Evolutionary conservation across 2,888 invertebrate genomes (phyloP).

Genomic region (Amiota communis): DNA sequence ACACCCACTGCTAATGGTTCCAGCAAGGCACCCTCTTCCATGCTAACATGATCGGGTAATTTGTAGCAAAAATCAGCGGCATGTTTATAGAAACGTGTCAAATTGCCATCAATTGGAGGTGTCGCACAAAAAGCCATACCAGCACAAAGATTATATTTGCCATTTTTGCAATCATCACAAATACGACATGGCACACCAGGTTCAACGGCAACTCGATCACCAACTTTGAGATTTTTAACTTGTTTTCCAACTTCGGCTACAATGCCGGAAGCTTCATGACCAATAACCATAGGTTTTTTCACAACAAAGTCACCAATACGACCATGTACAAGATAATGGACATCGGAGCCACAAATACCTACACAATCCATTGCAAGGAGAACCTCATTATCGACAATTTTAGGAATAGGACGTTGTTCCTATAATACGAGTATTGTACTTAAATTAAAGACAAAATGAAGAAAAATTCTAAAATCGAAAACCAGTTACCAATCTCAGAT

Average conservation of each 20-base stretch:
- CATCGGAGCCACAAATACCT: neutral
- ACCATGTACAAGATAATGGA: constrained; percentile 78
- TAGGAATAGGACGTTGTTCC: constrained; percentile 86
- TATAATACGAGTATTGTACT: constrained; percentile 75
- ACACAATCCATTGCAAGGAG: constrained; percentile 1
- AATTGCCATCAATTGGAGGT: neutral
- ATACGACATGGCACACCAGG: neutral
- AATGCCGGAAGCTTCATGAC: constrained; percentile 90
- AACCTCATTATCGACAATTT: constrained; percentile 73
- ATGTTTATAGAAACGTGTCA: neutral
- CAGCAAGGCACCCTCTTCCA: constrained; percentile 92
- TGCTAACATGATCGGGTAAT: constrained; percentile 86
- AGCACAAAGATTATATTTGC: neutral
- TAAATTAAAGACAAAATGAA: too few relatives aligned
- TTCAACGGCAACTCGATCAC: neutral
- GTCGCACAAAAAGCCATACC: neutral
- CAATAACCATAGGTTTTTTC: constrained; percentile 89
- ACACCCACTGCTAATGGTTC: constrained; percentile 94
- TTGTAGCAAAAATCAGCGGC: constrained; percentile 76
- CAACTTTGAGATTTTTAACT: constrained; percentile 74
- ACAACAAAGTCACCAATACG: constrained; percentile 88
- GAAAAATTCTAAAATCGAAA: too few relatives aligned
- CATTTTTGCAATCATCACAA: neutral
- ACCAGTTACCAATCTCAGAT: neutral
- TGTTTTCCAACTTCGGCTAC: constrained; percentile 80